These are phyloP conservation scores for Gymnothorax javanicus DNA, from an alignment of 2,797 vertebrate genomes.

Conservation along the genomic window DNA sequence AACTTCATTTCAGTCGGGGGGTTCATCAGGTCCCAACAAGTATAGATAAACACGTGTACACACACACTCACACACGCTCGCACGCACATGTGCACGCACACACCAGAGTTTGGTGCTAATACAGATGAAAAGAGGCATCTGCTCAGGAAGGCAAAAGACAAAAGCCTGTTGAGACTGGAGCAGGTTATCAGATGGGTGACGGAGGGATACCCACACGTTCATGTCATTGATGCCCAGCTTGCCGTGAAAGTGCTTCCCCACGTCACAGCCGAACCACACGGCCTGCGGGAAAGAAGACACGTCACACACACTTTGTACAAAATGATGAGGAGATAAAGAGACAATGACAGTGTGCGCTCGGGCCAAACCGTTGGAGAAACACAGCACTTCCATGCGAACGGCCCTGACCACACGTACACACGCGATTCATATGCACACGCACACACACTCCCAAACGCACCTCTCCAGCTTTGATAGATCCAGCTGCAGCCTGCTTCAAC, in stretches of 20 bases:
- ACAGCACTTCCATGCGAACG: not conserved
- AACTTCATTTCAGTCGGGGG: too few relatives aligned
- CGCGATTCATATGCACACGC: not conserved
- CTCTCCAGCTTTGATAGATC: constrained; percentile 93
- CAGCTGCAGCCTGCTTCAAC: constrained; percentile 86
- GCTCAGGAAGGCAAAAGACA: not conserved
- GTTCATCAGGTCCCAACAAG: too few relatives aligned
- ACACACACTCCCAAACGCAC: constrained; percentile 59
- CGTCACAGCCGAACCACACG: constrained; percentile 98
- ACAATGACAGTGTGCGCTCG: not conserved
- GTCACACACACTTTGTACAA: constrained; percentile 3
- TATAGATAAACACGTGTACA: not conserved
- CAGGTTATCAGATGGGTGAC: not conserved
- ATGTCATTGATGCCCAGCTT: constrained; percentile 97
- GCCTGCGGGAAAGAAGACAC: constrained; percentile 72
- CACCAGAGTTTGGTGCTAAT: not conserved
- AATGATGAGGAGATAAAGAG: not conserved
- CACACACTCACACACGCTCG: too few relatives aligned
- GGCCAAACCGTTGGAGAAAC: not conserved
- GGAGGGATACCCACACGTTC: constrained; percentile 86
- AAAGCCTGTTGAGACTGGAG: not conserved
- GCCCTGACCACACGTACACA: not conserved
- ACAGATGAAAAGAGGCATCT: not conserved
- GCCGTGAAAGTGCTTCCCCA: constrained; percentile 93
- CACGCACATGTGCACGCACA: too few relatives aligned